Percentiles rank a stretch among this genome's conserved stretches.
phyloP scores from a whole-genome alignment of 2,888 invertebrate species.

The Mythimna vitellina region DNA sequence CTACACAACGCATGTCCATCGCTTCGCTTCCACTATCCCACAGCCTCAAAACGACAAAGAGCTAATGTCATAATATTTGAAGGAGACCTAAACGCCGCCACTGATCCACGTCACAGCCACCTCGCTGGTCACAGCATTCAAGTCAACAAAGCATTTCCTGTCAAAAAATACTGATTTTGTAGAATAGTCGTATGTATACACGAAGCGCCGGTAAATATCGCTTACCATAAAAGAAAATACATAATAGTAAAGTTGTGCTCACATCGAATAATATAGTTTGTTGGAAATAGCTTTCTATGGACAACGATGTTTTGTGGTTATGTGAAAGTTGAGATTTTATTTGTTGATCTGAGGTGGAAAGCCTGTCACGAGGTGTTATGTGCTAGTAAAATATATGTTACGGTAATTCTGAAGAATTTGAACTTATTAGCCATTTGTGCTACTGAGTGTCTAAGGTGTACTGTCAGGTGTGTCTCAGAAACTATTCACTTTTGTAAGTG shows the following conservation, averaged over 20 bases:
- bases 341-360: conserved; percentile 36
- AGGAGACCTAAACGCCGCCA: conserved; percentile 53
- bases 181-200: conserved; percentile 31
- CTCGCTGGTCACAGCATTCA: conserved; percentile 36
- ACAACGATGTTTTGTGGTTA: conserved; percentile 54
- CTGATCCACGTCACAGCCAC: conserved; percentile 19
- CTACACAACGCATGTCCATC: background rate
- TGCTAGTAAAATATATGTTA: conserved; percentile 13
- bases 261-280: conserved; percentile 51
- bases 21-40: conserved; percentile 14
- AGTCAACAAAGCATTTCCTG: conserved; percentile 69
- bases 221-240: conserved; percentile 34
- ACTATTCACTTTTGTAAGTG: too few species aligned
- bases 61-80: conserved; percentile 62
- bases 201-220: conserved; percentile 55
- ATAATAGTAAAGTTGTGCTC: conserved; percentile 42
- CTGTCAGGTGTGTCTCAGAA: too few species aligned
- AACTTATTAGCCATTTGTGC: background rate
- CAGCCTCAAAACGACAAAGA: conserved; percentile 51
- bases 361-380: conserved; percentile 19
- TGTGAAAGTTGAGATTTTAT: conserved; percentile 58
- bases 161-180: conserved; percentile 63
- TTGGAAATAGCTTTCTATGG: conserved; percentile 58
- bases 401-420: background rate
- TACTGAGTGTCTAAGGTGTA: too few species aligned